Percentiles rank a stretch among this genome's conserved stretches.
phyloP scores from a whole-genome alignment of 2,888 invertebrate species.

The Patella pellucida region DNA sequence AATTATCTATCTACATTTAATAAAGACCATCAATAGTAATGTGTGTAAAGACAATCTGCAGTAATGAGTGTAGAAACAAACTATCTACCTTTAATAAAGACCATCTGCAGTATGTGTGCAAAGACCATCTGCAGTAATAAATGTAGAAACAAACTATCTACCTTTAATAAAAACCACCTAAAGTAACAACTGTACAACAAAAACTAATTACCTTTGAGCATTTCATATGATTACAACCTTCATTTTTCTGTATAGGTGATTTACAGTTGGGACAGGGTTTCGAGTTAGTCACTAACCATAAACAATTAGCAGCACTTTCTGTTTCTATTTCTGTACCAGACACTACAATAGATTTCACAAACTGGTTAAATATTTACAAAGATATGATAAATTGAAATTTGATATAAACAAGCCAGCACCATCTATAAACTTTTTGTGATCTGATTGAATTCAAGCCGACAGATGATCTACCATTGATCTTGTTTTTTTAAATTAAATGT shows the following conservation, averaged over 20 bases:
- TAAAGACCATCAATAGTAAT: background rate
- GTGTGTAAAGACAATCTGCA: background rate
- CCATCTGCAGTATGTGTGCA: background rate
- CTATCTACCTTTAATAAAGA: background rate
- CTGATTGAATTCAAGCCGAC: no score
- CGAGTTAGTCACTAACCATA: constrained; percentile 81
- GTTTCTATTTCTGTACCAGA: constrained; percentile 67
- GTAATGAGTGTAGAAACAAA: background rate
- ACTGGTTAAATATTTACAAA: no score
- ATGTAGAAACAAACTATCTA: background rate
- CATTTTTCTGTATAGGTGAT: constrained; percentile 81
- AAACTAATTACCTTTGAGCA: constrained; percentile 77
- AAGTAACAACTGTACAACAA: background rate
- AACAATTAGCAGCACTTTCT: constrained; percentile 74
- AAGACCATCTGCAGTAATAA: background rate
- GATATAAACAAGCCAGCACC: no score
- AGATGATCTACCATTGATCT: no score
- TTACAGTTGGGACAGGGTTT: constrained; percentile 81
- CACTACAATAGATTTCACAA: constrained; percentile 45
- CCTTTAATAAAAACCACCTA: background rate
- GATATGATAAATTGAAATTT: no score
- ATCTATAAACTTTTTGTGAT: no score
- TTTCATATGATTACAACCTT: constrained; percentile 82
- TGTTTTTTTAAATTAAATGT: background rate
- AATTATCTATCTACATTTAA: background rate